Evolutionary conservation across 2,888 invertebrate species (phyloP), one percentile per base, ranked within the genome.

Genomic region (Tubulanus polymorphus): DNA sequence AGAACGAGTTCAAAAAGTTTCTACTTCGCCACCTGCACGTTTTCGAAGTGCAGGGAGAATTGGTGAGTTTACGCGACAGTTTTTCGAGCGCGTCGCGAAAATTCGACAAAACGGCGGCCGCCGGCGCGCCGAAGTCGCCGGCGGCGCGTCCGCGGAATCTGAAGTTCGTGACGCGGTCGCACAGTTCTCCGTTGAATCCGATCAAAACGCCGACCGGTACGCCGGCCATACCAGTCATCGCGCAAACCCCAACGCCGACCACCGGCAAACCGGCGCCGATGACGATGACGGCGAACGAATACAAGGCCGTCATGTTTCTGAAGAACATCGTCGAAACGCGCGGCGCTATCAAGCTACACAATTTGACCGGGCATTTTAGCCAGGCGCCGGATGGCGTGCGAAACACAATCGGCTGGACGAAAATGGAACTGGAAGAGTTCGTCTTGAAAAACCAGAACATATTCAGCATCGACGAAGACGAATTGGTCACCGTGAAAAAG

Each of bases 271-370:
- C 73, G 41, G 71, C 69, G 2, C 76, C 76, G 12, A 65, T 78
- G 32, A 75, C 75, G 30, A 79, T 79, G 79, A 78, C 77, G 12
- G 78, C 78, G 27, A 78, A 76, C 60, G 78, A 79, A 58, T 79
- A 79, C 65, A 77, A 78, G 60, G 76, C 78, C 29, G 75, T 79
- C 46, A 78, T 76, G 73, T 78, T 74, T 61, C 63, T 79, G 28
- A 77, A 78, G 62, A 74, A 74, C 28, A 72, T 76, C 28, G 68
- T 79, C 48, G 78, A 78, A 59, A 74, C 74, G 62, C 70, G 72
- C 50, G 76, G 73, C 6, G 69, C 69, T 29, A 68, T 75, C 66
- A 71, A 71, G 51, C 60, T 75, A 29, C 68, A 69, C 61, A 71
- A 68, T 53, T 61, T 77, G 20, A 69, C 72, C 27, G 70, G 69